A percentile compares a stretch with the other conserved stretches of the same genome.
Evolutionary conservation across 2,797 vertebrate genomes (phyloP).

Genomic region (Gouania willdenowi): DNA sequence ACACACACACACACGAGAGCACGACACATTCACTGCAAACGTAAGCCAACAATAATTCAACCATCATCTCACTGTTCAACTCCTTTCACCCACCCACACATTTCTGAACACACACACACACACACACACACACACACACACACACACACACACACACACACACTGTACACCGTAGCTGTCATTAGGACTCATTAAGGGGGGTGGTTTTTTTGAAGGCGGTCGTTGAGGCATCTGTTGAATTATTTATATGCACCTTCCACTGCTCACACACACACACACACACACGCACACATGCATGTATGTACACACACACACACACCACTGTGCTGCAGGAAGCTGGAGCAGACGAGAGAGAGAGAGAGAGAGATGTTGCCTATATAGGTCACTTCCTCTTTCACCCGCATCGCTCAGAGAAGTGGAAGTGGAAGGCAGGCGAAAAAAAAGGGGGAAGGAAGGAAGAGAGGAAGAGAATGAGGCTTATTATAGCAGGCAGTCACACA

Average conservation of each 20-base stretch:
- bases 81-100: conserved; percentile 30
- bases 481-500: conserved; percentile 59
- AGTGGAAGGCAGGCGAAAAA: conserved; percentile 58
- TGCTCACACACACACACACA: background rate
- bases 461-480: conserved; percentile 56
- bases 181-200: conserved; percentile 79
- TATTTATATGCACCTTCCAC: conserved; percentile 63
- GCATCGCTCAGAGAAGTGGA: conserved; percentile 66
- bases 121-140: conserved; percentile 23
- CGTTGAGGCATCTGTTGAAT: conserved; percentile 70
- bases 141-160: conserved; percentile 10
- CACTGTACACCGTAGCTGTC: conserved; percentile 66
- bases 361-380: conserved; percentile 70
- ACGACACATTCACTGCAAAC: conserved; percentile 3
- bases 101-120: background rate
- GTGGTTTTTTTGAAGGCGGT: conserved; percentile 76
- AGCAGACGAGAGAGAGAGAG: conserved; percentile 36
- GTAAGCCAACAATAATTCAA: conserved; percentile 22
- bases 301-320: conserved; percentile 8
- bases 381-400: conserved; percentile 77
- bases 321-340: conserved; percentile 55
- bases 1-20: conserved; percentile 2
- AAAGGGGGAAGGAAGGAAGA: conserved; percentile 48
- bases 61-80: conserved; percentile 7
- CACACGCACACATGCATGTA: conserved; percentile 1